These are phyloP conservation scores for Orestias chungarensis DNA, from an alignment of 2,797 vertebrate species.

Conservation along the genomic window DNA sequence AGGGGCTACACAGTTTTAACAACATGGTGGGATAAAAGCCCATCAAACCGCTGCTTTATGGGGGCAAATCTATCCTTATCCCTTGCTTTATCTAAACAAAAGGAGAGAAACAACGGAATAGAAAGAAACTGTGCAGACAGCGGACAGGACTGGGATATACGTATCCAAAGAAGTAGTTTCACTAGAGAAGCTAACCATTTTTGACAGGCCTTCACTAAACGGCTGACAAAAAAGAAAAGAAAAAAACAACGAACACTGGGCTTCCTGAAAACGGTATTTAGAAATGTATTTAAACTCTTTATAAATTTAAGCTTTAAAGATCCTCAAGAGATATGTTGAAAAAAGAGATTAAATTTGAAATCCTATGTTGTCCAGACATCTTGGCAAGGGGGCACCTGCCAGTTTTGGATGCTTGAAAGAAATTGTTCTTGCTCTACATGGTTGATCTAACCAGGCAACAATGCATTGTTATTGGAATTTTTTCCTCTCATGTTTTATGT, in stretches of 20 bases:
- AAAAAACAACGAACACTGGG: constrained; percentile 55
- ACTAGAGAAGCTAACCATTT: constrained; percentile 94
- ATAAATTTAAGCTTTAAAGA: constrained; percentile 71
- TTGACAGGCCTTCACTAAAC: constrained; percentile 92
- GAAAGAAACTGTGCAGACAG: constrained; percentile 90
- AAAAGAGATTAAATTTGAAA: constrained; percentile 74
- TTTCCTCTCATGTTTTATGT: constrained; percentile 44
- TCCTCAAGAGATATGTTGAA: constrained; percentile 74
- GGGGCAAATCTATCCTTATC: constrained; percentile 99
- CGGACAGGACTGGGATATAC: constrained; percentile 92
- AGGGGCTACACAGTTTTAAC: constrained; percentile 96
- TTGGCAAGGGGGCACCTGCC: constrained; percentile 68
- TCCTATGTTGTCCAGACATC: constrained; percentile 63
- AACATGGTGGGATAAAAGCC: constrained; percentile 99
- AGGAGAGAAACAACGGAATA: constrained; percentile 84
- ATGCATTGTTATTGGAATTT: constrained; percentile 63
- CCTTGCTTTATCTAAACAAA: constrained; percentile 99
- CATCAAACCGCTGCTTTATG: constrained; percentile 99
- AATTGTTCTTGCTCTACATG: constrained; percentile 36
- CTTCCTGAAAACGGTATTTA: constrained; percentile 62
- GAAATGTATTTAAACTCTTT: constrained; percentile 56
- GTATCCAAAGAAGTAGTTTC: constrained; percentile 99
- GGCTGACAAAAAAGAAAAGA: constrained; percentile 78
- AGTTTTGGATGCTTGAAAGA: constrained; percentile 45
- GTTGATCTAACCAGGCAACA: constrained; percentile 64